phyloP scores from a whole-genome alignment of 37 sponge, comb jelly and placozoan genomes.

The Sycon ciliatum region DNA sequence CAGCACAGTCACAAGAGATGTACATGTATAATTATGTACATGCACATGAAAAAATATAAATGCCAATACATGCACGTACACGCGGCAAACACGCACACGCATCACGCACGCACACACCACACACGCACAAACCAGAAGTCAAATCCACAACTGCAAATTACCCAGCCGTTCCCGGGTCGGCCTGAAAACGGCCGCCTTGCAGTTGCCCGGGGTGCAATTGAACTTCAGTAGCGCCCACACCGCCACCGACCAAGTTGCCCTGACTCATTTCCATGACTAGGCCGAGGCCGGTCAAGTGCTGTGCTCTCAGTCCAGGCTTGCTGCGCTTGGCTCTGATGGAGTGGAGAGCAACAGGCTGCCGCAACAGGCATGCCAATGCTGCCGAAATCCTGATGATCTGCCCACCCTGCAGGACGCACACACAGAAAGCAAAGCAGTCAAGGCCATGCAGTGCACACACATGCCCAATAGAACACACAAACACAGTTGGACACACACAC shows the following conservation, averaged over 20 bases:
- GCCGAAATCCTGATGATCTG: conserved; percentile 80
- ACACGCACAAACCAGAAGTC: too few relatives aligned
- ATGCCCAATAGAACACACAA: neutral
- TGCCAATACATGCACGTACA: too few relatives aligned
- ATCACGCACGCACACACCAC: too few relatives aligned
- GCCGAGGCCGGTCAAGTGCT: conserved; percentile 67
- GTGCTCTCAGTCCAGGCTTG: conserved; percentile 84
- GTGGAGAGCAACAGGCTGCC: conserved; percentile 50
- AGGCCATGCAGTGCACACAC: neutral
- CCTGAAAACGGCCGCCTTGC: conserved; percentile 41
- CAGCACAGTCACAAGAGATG: too few relatives aligned
- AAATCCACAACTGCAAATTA: conserved; percentile 12
- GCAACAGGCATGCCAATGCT: conserved; percentile 60
- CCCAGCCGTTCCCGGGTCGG: conserved; percentile 80
- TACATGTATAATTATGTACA: too few relatives aligned
- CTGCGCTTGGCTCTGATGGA: conserved; percentile 68
- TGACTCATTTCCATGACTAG: conserved; percentile 53
- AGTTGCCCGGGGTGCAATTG: conserved; percentile 47
- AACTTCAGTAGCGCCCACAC: conserved; percentile 40
- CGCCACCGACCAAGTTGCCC: conserved; percentile 50
- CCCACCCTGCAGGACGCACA: conserved; percentile 52
- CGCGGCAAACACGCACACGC: too few relatives aligned
- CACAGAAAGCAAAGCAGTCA: neutral
- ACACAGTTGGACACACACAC: too few relatives aligned
- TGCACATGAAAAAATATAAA: too few relatives aligned